Evolutionary conservation across 2,797 vertebrate species (phyloP).

Genomic region (Chelon auratus): DNA sequence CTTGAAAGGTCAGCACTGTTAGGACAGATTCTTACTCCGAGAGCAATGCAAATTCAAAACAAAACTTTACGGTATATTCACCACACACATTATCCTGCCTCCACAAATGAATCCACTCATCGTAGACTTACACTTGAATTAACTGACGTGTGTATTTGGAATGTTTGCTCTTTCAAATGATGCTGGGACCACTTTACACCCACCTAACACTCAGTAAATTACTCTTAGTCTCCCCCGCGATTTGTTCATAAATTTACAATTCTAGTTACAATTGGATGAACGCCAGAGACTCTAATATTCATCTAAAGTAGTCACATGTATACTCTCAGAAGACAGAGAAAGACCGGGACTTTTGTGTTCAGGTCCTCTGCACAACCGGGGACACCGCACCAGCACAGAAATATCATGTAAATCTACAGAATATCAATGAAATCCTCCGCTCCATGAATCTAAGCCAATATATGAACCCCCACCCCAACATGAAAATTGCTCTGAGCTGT

Average conservation of each 20-base stretch:
- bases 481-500: slow-evolving; percentile 25
- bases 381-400: slow-evolving; percentile 16
- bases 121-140: not conserved
- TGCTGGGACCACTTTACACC: slow-evolving; percentile 13
- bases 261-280: slow-evolving; percentile 1
- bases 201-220: slow-evolving; percentile 5
- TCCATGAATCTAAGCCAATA: slow-evolving; percentile 24
- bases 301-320: slow-evolving; percentile 1
- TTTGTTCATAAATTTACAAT: slow-evolving; percentile 18
- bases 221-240: slow-evolving; percentile 2
- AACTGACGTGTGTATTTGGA: not conserved
- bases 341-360: slow-evolving; percentile 6
- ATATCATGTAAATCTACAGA: not conserved
- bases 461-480: slow-evolving; percentile 35
- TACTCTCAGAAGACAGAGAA: slow-evolving; percentile 8
- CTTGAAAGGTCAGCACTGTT: not conserved
- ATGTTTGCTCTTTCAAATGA: slow-evolving; percentile 9
- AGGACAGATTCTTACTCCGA: too few species aligned
- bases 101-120: slow-evolving; percentile 7
- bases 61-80: not conserved
- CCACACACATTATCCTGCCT: not conserved
- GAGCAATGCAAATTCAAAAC: not conserved
- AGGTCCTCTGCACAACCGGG: slow-evolving; percentile 34
- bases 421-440: slow-evolving; percentile 15
- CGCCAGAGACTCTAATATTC: not conserved